Percentiles rank a stretch among this genome's conserved stretches.
Conservation (phyloP, 2,888 invertebrate species). For the Ashinkailepas kermadecensis region DNA sequence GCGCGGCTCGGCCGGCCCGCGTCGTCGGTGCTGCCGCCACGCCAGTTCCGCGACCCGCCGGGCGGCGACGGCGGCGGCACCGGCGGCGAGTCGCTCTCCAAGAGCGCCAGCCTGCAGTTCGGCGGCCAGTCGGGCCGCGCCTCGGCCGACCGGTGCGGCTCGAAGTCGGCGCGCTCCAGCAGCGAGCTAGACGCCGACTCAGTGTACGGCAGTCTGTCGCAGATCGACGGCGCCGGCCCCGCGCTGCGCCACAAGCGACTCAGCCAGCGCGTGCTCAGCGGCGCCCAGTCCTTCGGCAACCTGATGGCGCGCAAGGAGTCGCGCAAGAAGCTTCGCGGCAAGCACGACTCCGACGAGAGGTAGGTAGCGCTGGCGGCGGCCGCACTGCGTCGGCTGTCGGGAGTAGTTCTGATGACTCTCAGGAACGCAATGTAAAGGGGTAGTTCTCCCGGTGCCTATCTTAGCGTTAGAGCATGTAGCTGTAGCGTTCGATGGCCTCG, state of each 20-base stretch:
- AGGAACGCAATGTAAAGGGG: too few relatives aligned
- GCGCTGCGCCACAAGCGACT: background rate
- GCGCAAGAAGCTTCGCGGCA: background rate
- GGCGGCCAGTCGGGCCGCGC: background rate
- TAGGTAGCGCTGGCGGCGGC: background rate
- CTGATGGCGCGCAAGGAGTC: slow-evolving; percentile 1
- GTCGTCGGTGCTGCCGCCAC: background rate
- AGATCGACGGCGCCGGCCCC: background rate
- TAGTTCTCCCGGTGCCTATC: too few relatives aligned
- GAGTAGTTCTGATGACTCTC: too few relatives aligned
- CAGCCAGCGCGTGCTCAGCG: slow-evolving; percentile 11
- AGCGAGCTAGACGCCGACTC: background rate
- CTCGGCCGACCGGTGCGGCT: background rate
- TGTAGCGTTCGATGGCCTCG: too few relatives aligned
- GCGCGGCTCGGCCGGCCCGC: background rate
- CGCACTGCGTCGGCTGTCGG: too few relatives aligned
- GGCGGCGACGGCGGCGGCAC: background rate
- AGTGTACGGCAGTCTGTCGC: background rate
- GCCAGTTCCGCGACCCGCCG: slow-evolving; percentile 12
- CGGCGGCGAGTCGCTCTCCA: slow-evolving; percentile 1
- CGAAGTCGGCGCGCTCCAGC: background rate
- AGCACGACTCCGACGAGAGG: background rate
- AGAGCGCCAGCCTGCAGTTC: slow-evolving; percentile 8
- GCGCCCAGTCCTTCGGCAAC: slow-evolving; percentile 11
- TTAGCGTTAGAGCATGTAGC: too few relatives aligned